Evolutionary conservation across 2,888 invertebrate species (phyloP), one percentile per base, ranked within the genome.

Genomic region (Eledona agricola): DNA sequence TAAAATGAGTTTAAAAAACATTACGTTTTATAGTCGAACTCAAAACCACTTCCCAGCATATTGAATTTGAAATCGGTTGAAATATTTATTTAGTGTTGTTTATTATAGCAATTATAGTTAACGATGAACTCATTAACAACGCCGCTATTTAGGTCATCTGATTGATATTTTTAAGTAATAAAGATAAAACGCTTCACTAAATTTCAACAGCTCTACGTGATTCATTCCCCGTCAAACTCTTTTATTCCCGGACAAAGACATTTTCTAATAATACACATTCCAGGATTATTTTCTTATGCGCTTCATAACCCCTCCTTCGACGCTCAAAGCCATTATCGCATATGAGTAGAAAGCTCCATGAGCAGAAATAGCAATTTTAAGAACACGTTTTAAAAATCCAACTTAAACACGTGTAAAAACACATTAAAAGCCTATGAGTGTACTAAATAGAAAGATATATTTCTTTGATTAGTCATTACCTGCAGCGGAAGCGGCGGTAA

Each of bases 161-260:
- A 10, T 22, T n/a, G n/a, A 17, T 40, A 20, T 35, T 35, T 28
- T 35, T 35, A 28, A 5, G 28, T 28, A 29, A 26, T 19, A 28
- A 17, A 23, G 7, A 11, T 28, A 19, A 16, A 20, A 7, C 29
- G 12, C 19, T 40, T 28, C 40, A 23, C 10, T 29, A 29, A 42
- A 28, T 38, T 40, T 40, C 19, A 28, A 29, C 34, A 10, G 17
- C 47, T 43, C 52, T 50, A 55, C 57, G 59, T 64, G 64, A 64
- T 64, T 64, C 62, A 62, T 59, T 42, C 52, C 28, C 42, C 59
- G 64, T 64, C 64, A 61, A 57, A 62, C 58, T 53, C 57, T 58
- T 60, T 59, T 57, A 54, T 53, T 46, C 40, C 51, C 52, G 55
- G 55, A 59, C 59, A 59, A 59, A 59, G 57, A 42, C 49, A 38